phyloP scores from a whole-genome alignment of 2,113 vertebrate genomes.

The Brachirus orientalis region DNA sequence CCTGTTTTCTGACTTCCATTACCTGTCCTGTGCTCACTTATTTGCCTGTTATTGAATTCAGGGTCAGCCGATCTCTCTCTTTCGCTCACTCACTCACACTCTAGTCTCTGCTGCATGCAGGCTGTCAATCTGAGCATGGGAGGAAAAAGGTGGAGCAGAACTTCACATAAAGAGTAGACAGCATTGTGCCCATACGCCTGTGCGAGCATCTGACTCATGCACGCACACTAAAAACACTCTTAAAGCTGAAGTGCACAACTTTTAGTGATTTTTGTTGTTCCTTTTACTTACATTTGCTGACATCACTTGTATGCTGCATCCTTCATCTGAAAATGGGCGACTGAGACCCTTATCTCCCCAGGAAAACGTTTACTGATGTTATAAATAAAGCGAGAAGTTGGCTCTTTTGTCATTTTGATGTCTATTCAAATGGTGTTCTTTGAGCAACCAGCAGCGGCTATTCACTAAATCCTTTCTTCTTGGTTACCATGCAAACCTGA shows the following conservation, averaged over 20 bases:
- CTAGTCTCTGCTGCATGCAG: neutral
- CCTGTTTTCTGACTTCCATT: slow-evolving; percentile 71
- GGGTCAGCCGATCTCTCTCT: slow-evolving; percentile 39
- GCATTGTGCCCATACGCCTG: slow-evolving; percentile 1
- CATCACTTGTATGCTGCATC: too few species aligned
- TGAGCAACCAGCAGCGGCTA: too few species aligned
- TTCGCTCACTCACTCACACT: neutral
- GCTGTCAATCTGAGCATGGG: slow-evolving; percentile 45
- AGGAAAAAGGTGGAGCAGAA: slow-evolving; percentile 24
- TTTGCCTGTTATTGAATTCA: slow-evolving; percentile 79
- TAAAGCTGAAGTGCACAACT: too few species aligned
- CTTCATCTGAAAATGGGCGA: too few species aligned
- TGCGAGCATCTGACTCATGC: slow-evolving; percentile 20
- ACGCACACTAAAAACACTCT: neutral
- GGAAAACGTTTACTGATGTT: too few species aligned
- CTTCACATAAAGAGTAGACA: slow-evolving; percentile 15
- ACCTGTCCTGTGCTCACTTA: slow-evolving; percentile 74
- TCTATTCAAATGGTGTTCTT: too few species aligned
- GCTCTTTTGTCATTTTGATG: too few species aligned
- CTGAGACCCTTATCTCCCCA: too few species aligned
- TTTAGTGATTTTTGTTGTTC: too few species aligned
- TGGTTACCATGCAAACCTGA: too few species aligned
- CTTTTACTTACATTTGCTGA: neutral
- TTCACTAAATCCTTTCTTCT: too few species aligned
- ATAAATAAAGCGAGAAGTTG: too few species aligned